Evolutionary conservation across 2,797 vertebrate species (phyloP).

Genomic region (Glossophaga mutica): DNA sequence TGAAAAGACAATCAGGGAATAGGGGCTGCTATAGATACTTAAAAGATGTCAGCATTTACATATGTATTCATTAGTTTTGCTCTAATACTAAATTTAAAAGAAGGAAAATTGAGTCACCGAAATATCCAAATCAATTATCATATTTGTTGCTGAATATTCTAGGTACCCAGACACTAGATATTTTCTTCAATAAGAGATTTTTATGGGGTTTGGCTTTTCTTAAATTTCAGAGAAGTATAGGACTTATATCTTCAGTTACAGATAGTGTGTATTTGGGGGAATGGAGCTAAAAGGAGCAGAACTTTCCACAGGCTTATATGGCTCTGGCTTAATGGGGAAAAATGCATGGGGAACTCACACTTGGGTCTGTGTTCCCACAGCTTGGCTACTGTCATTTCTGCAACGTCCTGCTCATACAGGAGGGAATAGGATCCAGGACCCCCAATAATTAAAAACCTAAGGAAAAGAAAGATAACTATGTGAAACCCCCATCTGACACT

Average conservation of each 20-base stretch:
- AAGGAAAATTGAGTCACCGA: background rate
- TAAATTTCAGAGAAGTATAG: conserved; percentile 19
- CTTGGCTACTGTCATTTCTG: conserved; percentile 20
- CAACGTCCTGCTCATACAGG: background rate
- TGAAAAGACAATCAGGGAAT: background rate
- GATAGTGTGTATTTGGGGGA: background rate
- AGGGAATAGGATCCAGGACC: background rate
- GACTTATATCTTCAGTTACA: background rate
- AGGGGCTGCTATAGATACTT: background rate
- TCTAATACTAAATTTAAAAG: background rate
- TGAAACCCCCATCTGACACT: background rate
- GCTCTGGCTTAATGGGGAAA: conserved; percentile 4
- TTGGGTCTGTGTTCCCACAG: conserved; percentile 18
- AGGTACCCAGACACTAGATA: background rate
- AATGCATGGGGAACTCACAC: background rate
- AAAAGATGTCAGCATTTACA: background rate
- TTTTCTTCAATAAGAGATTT: conserved; percentile 36
- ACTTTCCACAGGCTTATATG: background rate
- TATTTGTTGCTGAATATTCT: background rate
- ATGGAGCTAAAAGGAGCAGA: conserved; percentile 10
- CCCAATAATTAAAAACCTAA: background rate
- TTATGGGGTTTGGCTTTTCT: conserved; percentile 26
- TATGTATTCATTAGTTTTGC: background rate
- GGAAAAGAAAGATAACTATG: conserved; percentile 27
- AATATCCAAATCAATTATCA: conserved; percentile 12